These are phyloP conservation scores for Dione vanillae DNA, from an alignment of 2,888 invertebrate genomes.

Conservation along the genomic window DNA sequence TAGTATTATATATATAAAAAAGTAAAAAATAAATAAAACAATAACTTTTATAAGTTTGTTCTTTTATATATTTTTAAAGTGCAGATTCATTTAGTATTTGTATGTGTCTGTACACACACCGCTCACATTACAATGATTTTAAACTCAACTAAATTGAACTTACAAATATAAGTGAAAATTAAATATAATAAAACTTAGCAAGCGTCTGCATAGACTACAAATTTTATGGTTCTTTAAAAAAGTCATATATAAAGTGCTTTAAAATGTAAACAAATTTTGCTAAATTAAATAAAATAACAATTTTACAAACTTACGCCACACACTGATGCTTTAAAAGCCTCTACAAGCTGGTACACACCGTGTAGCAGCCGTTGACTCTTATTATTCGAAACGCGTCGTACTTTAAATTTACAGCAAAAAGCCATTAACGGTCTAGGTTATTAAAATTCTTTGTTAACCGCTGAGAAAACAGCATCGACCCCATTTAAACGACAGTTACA, in stretches of 20 bases:
- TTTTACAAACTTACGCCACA: background rate
- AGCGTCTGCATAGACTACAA: background rate
- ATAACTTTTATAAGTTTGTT: too few relatives aligned
- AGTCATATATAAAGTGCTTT: background rate
- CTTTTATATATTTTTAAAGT: too few relatives aligned
- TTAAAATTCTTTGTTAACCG: constrained; percentile 56
- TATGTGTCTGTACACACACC: too few relatives aligned
- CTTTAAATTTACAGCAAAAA: constrained; percentile 46
- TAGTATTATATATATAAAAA: too few relatives aligned
- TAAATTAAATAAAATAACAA: background rate
- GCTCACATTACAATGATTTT: too few relatives aligned
- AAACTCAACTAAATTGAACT: too few relatives aligned
- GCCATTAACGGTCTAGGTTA: constrained; percentile 49
- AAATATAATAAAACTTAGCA: background rate
- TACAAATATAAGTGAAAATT: background rate
- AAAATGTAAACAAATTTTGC: background rate
- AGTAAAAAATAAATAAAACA: too few relatives aligned
- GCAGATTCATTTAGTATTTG: too few relatives aligned
- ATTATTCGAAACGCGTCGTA: constrained; percentile 40
- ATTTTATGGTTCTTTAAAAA: background rate
- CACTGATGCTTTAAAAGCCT: constrained; percentile 1
- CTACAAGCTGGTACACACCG: constrained; percentile 21
- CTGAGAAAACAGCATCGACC: constrained; percentile 32
- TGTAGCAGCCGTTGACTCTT: constrained; percentile 37
- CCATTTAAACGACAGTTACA: background rate